A percentile compares a stretch with the other conserved stretches of the same genome.
Conservation (phyloP, 2,113 vertebrate genomes). For the Ifrita kowaldi region DNA sequence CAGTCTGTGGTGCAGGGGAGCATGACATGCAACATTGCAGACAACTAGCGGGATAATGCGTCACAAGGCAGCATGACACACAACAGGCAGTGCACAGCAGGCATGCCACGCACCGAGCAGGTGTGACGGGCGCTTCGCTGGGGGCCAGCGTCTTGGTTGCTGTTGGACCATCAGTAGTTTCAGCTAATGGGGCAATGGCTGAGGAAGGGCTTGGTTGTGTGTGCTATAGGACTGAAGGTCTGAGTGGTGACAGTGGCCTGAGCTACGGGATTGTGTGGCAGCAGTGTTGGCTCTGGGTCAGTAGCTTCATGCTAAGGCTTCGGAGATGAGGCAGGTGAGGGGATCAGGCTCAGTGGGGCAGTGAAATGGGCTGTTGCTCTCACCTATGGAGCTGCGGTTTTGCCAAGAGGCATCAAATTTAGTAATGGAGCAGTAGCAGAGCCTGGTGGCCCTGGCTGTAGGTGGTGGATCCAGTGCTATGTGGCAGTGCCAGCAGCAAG, state of each 20-base stretch:
- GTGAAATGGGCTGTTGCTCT: neutral
- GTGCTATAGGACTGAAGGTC: neutral
- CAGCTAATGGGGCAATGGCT: accelerated
- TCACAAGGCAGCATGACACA: no score
- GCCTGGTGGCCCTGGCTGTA: neutral
- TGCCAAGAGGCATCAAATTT: neutral
- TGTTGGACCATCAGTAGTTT: neutral
- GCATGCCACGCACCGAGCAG: accelerated
- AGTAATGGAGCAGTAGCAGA: neutral
- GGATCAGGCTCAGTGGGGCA: neutral
- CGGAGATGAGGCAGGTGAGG: neutral
- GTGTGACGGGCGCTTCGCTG: accelerated
- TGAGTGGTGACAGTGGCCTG: neutral
- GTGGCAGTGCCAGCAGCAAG: neutral
- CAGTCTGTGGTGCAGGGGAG: accelerated
- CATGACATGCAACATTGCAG: neutral
- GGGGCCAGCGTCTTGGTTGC: accelerated
- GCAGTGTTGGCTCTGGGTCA: neutral
- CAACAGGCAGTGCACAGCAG: accelerated
- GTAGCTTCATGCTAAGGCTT: neutral
- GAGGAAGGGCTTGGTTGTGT: neutral
- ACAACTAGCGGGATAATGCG: neutral
- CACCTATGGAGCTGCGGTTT: neutral
- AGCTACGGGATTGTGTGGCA: neutral
- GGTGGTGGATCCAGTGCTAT: neutral